phyloP scores from a whole-genome alignment of 1,140 invertebrate genomes.

The Lepidurus couesii region DNA sequence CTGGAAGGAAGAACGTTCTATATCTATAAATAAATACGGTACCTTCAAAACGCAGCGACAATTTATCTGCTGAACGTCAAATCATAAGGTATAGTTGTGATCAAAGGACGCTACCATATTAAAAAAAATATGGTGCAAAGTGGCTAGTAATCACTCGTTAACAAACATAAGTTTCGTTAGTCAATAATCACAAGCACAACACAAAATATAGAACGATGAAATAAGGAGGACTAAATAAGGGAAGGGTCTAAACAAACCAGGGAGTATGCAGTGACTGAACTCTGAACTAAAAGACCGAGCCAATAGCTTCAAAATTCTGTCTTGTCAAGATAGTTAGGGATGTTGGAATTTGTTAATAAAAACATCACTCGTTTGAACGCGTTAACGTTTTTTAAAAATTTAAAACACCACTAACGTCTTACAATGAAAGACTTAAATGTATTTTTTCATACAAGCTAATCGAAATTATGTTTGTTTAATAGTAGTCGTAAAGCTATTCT shows the following conservation, averaged over 20 bases:
- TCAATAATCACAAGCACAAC: not conserved
- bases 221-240: not conserved
- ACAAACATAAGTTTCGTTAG: not conserved
- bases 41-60: not conserved
- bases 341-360: no score
- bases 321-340: no score
- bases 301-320: no score
- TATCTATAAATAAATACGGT: not conserved
- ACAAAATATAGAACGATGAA: not conserved
- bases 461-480: no score
- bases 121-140: not conserved
- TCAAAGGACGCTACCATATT: not conserved
- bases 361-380: no score
- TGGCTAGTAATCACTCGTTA: not conserved
- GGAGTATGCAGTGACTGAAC: no score
- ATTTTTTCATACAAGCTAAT: no score
- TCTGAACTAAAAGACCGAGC: no score
- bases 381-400: no score
- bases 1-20: not conserved
- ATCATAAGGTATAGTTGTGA: not conserved
- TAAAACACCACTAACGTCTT: no score
- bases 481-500: no score
- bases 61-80: not conserved
- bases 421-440: no score
- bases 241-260: not conserved